Evolutionary conservation across 2,888 invertebrate species (phyloP), one percentile per base, ranked within the genome.

Genomic region (Ophion obscuratus): DNA sequence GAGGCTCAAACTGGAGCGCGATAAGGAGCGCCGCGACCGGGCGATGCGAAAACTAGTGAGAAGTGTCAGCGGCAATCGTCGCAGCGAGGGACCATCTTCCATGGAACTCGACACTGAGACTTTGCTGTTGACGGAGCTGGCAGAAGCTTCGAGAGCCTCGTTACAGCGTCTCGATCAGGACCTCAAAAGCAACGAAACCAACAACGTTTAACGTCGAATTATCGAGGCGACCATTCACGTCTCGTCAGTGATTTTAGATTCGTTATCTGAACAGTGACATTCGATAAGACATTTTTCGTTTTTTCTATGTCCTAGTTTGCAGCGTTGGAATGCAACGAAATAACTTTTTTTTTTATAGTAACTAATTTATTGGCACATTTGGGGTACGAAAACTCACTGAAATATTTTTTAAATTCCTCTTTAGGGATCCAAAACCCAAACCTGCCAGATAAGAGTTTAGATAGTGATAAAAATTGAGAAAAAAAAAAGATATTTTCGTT

Each of bases 21-120:
- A 97, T 90, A 96, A 96, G 90, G 96, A 97, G 91, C 95, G 97
- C n/a, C 93, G 95, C 7, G 95, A 96, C 79, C 95, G 95, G 77
- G 95, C 96, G 87, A 94, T 96, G 87, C 95, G 95, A 88, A 96
- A 96, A 90, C 92, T 96, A 6, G 96, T 95, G 0, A 95, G 96
- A 79, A 96, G 96, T 66, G 94, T 95, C 62, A 95, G 95, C 86
- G 95, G 95, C 0, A 89, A 90, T 84, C 85, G 88, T 10, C 87
- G 82, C 5, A 62, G 70, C 27, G 88, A 64, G 1, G 88, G 87
- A 53, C 76, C 85, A 2, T 83, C 88, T 4, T 89, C 89, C 6
- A 53, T 86, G 70, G 90, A 89, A 40, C 53, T 88, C 2, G 90
- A 92, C 53, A 87, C 88, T 2, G 93, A 92, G 82, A 89, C 89